phyloP scores from a whole-genome alignment of 1,140 invertebrate genomes.

The Drosophila lacteicornis region DNA sequence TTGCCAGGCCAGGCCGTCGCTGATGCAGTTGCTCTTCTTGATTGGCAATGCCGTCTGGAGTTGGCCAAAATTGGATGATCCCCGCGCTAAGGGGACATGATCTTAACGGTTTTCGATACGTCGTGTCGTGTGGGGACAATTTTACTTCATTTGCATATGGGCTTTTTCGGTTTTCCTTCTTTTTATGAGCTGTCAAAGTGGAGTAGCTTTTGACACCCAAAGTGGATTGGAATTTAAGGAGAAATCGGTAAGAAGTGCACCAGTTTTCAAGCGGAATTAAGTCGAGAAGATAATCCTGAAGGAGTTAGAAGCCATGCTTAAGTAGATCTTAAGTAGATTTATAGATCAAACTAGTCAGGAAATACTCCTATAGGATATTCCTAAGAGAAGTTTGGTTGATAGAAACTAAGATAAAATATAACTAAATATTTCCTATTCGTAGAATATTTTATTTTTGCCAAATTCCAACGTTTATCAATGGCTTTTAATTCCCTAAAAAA shows the following conservation, averaged over 20 bases:
- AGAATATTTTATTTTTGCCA: neutral
- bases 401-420: neutral
- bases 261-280: neutral
- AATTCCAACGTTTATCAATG: constrained; percentile 3
- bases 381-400: too few relatives aligned
- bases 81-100: constrained; percentile 40
- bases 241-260: neutral
- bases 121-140: constrained; percentile 52
- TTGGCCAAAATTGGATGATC: constrained; percentile 59
- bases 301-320: too few relatives aligned
- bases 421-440: neutral
- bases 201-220: constrained; percentile 35
- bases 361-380: neutral
- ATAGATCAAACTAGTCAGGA: too few relatives aligned
- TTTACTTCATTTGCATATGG: constrained; percentile 43
- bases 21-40: constrained; percentile 52
- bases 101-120: constrained; percentile 49
- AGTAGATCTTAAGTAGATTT: too few relatives aligned
- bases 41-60: constrained; percentile 56
- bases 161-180: constrained; percentile 16
- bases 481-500: neutral
- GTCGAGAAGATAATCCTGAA: too few relatives aligned
- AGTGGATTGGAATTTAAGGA: constrained; percentile 15
- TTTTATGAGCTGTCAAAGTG: constrained; percentile 30
- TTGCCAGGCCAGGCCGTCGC: neutral